A percentile compares a stretch with the other conserved stretches of the same genome.
These are phyloP conservation scores for Tenthredo distinguenda DNA, from an alignment of 2,888 invertebrate genomes.

Conservation along the genomic window DNA sequence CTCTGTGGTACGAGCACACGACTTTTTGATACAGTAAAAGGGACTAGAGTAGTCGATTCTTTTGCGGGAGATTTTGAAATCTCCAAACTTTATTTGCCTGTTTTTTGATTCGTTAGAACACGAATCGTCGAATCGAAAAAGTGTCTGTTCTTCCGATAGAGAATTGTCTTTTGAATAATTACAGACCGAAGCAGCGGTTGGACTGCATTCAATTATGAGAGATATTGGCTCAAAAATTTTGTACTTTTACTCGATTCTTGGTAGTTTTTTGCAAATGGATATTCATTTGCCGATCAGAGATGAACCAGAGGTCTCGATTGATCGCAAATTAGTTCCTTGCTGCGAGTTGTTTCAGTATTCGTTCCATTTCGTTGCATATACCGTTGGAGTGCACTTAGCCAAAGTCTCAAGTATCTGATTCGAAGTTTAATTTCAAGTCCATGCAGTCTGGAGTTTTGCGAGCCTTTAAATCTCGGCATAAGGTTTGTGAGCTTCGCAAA, in stretches of 20 bases:
- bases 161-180: background rate
- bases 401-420: background rate
- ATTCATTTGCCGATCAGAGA: too few relatives aligned
- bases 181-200: too few relatives aligned
- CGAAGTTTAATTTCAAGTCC: background rate
- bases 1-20: background rate
- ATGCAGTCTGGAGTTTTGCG: slow-evolving; percentile 5
- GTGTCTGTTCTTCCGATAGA: background rate
- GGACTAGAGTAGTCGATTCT: background rate
- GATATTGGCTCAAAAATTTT: too few relatives aligned
- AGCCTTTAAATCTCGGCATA: slow-evolving; percentile 21
- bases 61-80: too few relatives aligned
- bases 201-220: too few relatives aligned
- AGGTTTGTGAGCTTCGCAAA: slow-evolving; percentile 4
- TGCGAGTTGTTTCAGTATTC: background rate
- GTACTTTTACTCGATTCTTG: too few relatives aligned
- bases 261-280: too few relatives aligned
- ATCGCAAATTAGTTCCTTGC: too few relatives aligned
- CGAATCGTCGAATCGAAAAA: too few relatives aligned
- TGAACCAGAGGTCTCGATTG: too few relatives aligned
- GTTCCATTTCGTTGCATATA: background rate
- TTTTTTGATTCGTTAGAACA: background rate
- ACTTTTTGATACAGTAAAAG: background rate
- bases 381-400: background rate
- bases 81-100: too few relatives aligned